These are phyloP conservation scores for Planococcus citri DNA, from an alignment of 1,140 invertebrate genomes.

Conservation along the genomic window DNA sequence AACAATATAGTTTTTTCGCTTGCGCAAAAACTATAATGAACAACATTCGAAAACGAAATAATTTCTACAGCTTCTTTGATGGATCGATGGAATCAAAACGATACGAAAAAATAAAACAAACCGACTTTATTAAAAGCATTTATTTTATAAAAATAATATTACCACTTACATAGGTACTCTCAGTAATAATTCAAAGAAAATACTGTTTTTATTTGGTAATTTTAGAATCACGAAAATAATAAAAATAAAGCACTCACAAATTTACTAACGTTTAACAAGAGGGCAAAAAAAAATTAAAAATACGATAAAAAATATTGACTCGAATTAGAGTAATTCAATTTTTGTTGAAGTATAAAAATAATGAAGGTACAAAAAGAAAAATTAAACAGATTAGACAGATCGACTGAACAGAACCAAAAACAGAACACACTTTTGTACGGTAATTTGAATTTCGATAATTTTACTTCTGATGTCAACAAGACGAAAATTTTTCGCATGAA, in stretches of 20 bases:
- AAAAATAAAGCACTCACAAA: slow-evolving; percentile 19
- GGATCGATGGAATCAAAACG: too few species aligned
- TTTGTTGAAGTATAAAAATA: not conserved
- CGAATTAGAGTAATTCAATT: not conserved
- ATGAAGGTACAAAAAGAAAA: slow-evolving; percentile 2
- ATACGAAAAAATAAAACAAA: not conserved
- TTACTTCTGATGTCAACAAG: not conserved
- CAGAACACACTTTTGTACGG: not conserved
- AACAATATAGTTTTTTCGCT: too few species aligned
- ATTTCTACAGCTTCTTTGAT: too few species aligned
- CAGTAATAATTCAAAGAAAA: slow-evolving; percentile 14
- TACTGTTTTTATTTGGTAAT: slow-evolving; percentile 20
- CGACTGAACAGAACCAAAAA: not conserved
- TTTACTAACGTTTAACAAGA: slow-evolving; percentile 9
- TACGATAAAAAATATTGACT: slow-evolving; percentile 10
- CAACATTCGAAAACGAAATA: too few species aligned
- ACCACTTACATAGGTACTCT: not conserved
- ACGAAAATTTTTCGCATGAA: not conserved
- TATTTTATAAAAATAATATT: slow-evolving; percentile 17
- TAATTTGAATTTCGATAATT: not conserved
- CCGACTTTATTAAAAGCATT: slow-evolving; percentile 4
- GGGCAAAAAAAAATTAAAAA: slow-evolving; percentile 16
- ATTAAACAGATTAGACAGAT: too few species aligned
- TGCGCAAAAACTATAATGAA: too few species aligned
- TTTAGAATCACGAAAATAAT: slow-evolving; percentile 10